phyloP scores from a whole-genome alignment of 2,888 invertebrate species.

The Aelia acuminata region DNA sequence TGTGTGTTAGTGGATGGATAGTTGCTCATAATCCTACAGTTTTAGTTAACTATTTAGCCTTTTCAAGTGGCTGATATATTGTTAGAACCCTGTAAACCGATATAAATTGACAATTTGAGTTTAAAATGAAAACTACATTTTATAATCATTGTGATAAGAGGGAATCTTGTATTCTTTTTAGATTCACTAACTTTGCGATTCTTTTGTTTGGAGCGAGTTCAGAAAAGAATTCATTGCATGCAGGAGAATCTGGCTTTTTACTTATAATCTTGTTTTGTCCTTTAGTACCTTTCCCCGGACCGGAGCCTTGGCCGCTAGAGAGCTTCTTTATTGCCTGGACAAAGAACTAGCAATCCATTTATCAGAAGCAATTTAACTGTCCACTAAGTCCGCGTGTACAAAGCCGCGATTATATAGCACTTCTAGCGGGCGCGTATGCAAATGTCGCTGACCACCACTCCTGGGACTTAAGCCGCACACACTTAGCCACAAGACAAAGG shows the following conservation, averaged over 20 bases:
- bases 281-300: neutral
- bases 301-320: neutral
- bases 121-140: too few species aligned
- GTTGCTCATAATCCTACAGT: too few species aligned
- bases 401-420: conserved; percentile 22
- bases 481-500: conserved; percentile 45
- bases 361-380: conserved; percentile 26
- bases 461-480: conserved; percentile 32
- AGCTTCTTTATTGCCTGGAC: neutral
- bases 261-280: neutral
- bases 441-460: conserved; percentile 37
- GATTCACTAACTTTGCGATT: too few species aligned
- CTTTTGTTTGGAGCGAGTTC: too few species aligned
- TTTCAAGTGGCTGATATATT: too few species aligned
- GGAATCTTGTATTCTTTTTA: too few species aligned
- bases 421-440: conserved; percentile 3
- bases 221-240: neutral
- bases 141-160: too few species aligned
- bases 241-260: neutral
- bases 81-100: too few species aligned
- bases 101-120: too few species aligned
- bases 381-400: conserved; percentile 32
- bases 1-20: too few species aligned
- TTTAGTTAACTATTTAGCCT: too few species aligned
- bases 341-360: conserved; percentile 10